Conservation (phyloP, 2,888 invertebrate genomes). For the Lithodes maja region DNA sequence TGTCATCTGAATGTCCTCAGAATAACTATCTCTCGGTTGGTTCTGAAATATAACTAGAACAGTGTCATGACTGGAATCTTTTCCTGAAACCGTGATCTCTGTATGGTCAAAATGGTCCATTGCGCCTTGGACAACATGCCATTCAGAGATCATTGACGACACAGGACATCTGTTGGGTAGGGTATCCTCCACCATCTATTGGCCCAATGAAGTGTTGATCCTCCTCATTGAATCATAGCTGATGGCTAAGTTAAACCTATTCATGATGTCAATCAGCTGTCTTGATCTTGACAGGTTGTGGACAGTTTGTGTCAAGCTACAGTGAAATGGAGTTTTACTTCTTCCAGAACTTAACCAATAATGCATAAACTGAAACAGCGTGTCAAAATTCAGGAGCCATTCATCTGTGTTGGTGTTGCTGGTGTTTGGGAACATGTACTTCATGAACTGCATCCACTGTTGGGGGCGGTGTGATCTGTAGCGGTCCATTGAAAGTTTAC, state of each 20-base stretch:
- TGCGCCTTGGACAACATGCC: slow-evolving; percentile 1
- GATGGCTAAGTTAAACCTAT: neutral
- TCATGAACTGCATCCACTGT: no score
- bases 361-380: neutral
- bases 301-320: slow-evolving; percentile 13
- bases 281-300: slow-evolving; percentile 21
- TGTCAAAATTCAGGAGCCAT: no score
- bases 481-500: no score
- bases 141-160: neutral
- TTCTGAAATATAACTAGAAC: neutral
- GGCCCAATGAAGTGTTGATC: neutral
- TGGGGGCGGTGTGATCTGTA: no score
- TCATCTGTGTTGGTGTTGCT: no score
- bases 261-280: neutral
- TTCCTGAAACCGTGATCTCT: neutral
- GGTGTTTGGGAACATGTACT: no score
- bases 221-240: neutral
- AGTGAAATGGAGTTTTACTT: slow-evolving; percentile 4
- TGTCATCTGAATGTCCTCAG: slow-evolving; percentile 19
- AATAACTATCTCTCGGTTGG: slow-evolving; percentile 19
- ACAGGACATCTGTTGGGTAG: neutral
- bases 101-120: neutral
- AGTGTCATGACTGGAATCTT: slow-evolving; percentile 1
- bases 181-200: neutral
- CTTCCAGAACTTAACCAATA: slow-evolving; percentile 20